Percentiles rank a stretch among this genome's conserved stretches.
These are phyloP conservation scores for Sebastes iracundus DNA, from an alignment of 2,797 vertebrate genomes.

Conservation along the genomic window DNA sequence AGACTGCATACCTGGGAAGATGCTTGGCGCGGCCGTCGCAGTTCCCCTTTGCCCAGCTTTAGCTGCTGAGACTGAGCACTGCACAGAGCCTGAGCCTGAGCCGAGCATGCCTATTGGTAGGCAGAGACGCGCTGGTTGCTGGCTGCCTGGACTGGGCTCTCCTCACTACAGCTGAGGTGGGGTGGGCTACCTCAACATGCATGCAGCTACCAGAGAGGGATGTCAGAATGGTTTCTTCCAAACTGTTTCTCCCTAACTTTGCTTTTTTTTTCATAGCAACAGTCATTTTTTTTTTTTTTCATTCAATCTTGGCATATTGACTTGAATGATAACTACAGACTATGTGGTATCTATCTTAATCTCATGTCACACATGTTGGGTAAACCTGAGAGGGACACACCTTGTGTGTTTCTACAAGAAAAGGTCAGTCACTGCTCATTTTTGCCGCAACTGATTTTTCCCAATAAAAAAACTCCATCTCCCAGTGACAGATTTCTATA, in stretches of 20 bases:
- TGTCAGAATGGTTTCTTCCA: constrained; percentile 83
- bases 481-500: neutral
- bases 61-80: constrained; percentile 77
- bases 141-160: constrained; percentile 81
- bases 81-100: constrained; percentile 75
- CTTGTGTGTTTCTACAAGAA: neutral
- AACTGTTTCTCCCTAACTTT: constrained; percentile 77
- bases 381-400: constrained; percentile 2
- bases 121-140: constrained; percentile 82
- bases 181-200: constrained; percentile 70
- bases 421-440: constrained; percentile 7
- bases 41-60: constrained; percentile 82
- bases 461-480: constrained; percentile 3
- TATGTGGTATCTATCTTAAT: neutral
- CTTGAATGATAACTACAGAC: constrained; percentile 42
- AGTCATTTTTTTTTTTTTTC: constrained; percentile 30
- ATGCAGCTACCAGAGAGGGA: constrained; percentile 56
- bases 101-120: constrained; percentile 83
- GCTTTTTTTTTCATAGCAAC: constrained; percentile 73
- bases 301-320: constrained; percentile 29
- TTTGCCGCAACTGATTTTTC: constrained; percentile 25
- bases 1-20: constrained; percentile 81
- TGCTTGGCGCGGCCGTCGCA: constrained; percentile 82
- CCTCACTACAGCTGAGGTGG: constrained; percentile 77
- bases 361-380: neutral